These are phyloP conservation scores for Pelochelys cantorii DNA, from an alignment of 2,797 vertebrate genomes.

Conservation along the genomic window DNA sequence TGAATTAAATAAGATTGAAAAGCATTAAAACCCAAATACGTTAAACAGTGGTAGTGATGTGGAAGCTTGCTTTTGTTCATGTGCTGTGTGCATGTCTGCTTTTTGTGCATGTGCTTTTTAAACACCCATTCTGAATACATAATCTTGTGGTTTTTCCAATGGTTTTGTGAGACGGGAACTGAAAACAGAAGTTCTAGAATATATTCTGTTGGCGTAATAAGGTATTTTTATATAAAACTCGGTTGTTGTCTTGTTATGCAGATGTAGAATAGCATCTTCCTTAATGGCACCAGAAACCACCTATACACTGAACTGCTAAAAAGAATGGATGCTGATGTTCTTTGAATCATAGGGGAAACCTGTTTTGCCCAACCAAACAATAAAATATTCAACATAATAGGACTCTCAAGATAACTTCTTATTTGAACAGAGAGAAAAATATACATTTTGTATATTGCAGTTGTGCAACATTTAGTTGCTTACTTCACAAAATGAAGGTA, in stretches of 20 bases:
- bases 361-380: not conserved
- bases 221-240: conserved; percentile 19
- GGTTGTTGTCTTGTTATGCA: conserved; percentile 12
- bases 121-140: not conserved
- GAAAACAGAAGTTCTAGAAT: conserved; percentile 46
- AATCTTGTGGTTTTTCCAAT: conserved; percentile 31
- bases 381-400: not conserved
- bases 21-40: not conserved
- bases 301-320: not conserved
- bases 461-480: not conserved
- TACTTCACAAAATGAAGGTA: not conserved
- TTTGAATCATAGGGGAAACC: not conserved
- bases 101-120: conserved; percentile 57
- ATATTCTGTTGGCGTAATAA: conserved; percentile 1
- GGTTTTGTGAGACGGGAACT: conserved; percentile 46
- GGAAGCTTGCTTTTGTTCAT: not conserved
- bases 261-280: not conserved
- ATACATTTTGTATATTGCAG: not conserved
- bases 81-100: conserved; percentile 30
- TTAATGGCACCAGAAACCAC: conserved; percentile 8
- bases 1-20: not conserved
- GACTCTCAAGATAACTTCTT: not conserved
- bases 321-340: not conserved
- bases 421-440: not conserved
- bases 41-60: conserved; percentile 5